Base-by-base conservation (phyloP, 2,888 invertebrate species). In the Cloeon dipterum region DNA sequence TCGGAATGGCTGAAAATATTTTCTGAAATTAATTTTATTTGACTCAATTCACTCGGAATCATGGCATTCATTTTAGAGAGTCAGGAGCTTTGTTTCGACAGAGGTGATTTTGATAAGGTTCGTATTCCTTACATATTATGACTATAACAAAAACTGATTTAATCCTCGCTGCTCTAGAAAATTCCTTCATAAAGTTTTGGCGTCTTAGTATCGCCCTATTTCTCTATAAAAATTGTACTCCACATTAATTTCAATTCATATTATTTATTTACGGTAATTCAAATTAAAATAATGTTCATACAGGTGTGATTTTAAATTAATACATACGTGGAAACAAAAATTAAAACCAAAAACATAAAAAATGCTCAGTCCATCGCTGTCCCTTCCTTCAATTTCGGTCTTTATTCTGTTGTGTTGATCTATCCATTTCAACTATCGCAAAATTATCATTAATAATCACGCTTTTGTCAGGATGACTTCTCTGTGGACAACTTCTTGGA, bases 401-500 rank as follows among this genome's bases (percentile, higher is more conserved):
- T n/a, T n/a, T n/a, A n/a, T n/a, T n/a, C n/a, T n/a, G n/a, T n/a
- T n/a, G n/a, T n/a, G n/a, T 20, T 26, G 33, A 23, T 23, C 21
- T 10, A 19, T 29, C 32, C 34, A 13, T 11, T 11, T 36, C 32
- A 32, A 16, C 13, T 34, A 16, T 7, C 35, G 35, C 5, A 32
- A 20, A 32, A 19, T 35, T 13, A 35, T 18, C 35, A n/a, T 2
- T 33, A 13, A 10, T 16, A 17, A 19, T 35, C 17, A 3, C 11
- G 17, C 3, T 10, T 20, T 42, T 66, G 68, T 41, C 59, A 91
- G 81, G 70, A 72, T 36, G 73, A 76, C 47, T 96, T 96, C 55
- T 81, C 82, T 42, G 85, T 93, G n/a, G 94, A 96, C 52, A 68
- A 73, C 44, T 94, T 93, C 56, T 66, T 96, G 39, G 72, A 78